Evolutionary conservation across 2,797 vertebrate genomes (phyloP), one percentile per base, ranked within the genome.

Genomic region (Morus bassanus): DNA sequence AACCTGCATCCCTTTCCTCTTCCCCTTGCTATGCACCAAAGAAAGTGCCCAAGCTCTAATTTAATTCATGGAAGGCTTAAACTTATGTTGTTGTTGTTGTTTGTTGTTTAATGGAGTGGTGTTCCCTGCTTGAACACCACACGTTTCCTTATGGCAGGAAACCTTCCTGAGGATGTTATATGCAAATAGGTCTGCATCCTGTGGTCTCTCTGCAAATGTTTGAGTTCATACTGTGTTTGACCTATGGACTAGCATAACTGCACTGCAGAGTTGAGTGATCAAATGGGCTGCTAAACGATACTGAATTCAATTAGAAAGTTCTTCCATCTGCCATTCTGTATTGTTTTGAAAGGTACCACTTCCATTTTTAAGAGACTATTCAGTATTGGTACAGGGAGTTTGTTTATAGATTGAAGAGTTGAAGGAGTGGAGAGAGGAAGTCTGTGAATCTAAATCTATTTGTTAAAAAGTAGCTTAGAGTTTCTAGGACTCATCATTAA

Each of bases 191-290:
- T 77, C 67, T 77, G 84, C 89, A 8, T 65, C 72, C 96, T 41
- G 91, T 25, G 68, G 68, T 74, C 13, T 79, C 89, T 53, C 79
- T 81, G 91, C 1, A 22, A 63, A 22, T 64, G 69, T 14, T 86
- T 82, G 74, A 72, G 37, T n/a, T 84, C 95, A 30, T 3, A 11
- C 94, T 96, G 95, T 50, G 94, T 72, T 84, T 97, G 94, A 96
- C 94, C 95, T 95, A 79, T 91, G 77, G 92, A 68, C 50, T 78
- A 68, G 54, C 89, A 73, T 19, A 81, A 59, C 84, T 18, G 41
- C 48, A 1, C 77, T 23, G 68, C 72, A 33, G 70, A 81, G 28
- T 0, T 51, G 70, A 9, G 2, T 2, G 3, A 64, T 57, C 59
- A 76, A 50, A 74, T 3, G 4, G 54, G 41, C 76, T 89, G 50